Percentiles rank a stretch among this genome's conserved stretches.
Conservation (phyloP, 1,140 invertebrate species). For the Cheumatopsyche charites region DNA sequence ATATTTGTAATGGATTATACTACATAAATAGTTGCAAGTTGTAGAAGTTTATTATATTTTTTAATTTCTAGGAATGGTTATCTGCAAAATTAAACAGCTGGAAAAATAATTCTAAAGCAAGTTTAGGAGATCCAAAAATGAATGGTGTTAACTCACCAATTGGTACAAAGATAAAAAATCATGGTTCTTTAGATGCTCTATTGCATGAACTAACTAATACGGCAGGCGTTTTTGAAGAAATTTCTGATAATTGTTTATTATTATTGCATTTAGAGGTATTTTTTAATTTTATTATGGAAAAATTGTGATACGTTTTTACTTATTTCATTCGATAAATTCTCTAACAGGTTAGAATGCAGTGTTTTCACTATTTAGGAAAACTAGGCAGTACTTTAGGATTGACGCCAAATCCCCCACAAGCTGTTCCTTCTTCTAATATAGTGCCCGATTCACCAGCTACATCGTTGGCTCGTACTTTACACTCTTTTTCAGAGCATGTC, state of each 20-base stretch:
- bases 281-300: slow-evolving; percentile 28
- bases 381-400: slow-evolving; percentile 33
- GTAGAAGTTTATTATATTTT: too few species aligned
- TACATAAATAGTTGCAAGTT: background rate
- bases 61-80: slow-evolving; percentile 53
- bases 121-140: slow-evolving; percentile 21
- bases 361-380: slow-evolving; percentile 86
- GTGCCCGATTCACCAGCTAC: slow-evolving; percentile 44
- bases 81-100: slow-evolving; percentile 39
- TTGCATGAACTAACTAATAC: slow-evolving; percentile 66
- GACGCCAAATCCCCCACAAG: slow-evolving; percentile 4
- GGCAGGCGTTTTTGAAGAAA: slow-evolving; percentile 82
- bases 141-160: slow-evolving; percentile 37
- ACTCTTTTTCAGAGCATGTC: slow-evolving; percentile 55
- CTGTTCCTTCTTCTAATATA: slow-evolving; percentile 38
- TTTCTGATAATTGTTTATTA: slow-evolving; percentile 88
- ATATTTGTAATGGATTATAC: background rate
- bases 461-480: slow-evolving; percentile 53
- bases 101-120: slow-evolving; percentile 48
- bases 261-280: slow-evolving; percentile 88
- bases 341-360: slow-evolving; percentile 81
- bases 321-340: too few species aligned
- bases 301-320: too few species aligned
- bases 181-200: slow-evolving; percentile 40
- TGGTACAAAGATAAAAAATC: slow-evolving; percentile 16